Evolutionary conservation across 2,797 vertebrate species (phyloP), one percentile per base, ranked within the genome.

Genomic region (Sebastes alutus): DNA sequence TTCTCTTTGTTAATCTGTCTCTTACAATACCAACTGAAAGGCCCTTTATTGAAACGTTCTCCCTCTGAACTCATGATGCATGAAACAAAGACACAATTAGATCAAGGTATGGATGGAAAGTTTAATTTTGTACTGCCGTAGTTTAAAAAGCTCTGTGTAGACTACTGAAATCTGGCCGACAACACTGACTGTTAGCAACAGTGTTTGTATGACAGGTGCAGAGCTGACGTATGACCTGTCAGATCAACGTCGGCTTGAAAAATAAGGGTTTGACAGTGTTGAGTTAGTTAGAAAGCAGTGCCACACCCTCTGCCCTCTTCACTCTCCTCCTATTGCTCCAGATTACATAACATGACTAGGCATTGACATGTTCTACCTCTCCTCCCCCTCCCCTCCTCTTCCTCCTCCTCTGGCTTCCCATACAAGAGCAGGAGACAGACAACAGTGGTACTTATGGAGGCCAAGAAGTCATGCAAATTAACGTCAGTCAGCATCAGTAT

Each of bases 391-490:
- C 55, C 65, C 76, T 82, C 65, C 29, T 72, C 69, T 22, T 67
- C 79, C 54, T 67, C 73, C 71, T 84, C 78, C 64, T 69, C 78
- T 27, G 23, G 76, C 85, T 84, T 87, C 81, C 80, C 84, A 80
- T 88, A 74, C 79, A 81, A 77, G 65, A 38, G 84, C 68, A 87
- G 80, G 76, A 93, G 90, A 94, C 83, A 88, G 93, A 93, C 90
- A 94, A 94, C 92, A 94, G 90, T 75, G 82, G 90, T 93, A 88
- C 92, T 94, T 92, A 94, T 73, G 90, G 91, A 93, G 95, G 95
- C 92, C 95, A 95, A 94, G 89, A 93, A 96, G 95, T 95, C 94
- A 94, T 93, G 94, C 95, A 96, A 96, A 96, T 96, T 96, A 96
- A 95, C 92, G 95, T 96, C 96, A 96, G 92, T 96, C 96, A 96